Evolutionary conservation across 2,888 invertebrate genomes (phyloP).

Genomic region (Gastrophysa polygoni): DNA sequence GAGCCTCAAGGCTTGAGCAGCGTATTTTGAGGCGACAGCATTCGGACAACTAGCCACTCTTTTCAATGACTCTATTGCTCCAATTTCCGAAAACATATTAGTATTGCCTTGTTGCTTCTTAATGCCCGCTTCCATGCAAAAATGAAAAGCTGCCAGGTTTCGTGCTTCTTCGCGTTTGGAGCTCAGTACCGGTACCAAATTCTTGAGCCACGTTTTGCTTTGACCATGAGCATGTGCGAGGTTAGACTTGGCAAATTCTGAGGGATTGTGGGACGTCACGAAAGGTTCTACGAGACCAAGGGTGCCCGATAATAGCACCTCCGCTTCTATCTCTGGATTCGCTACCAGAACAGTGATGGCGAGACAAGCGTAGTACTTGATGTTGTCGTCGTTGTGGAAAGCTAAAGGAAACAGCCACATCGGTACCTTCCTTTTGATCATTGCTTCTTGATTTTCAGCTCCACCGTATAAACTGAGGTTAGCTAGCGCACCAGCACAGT

Average conservation of each 20-base stretch:
- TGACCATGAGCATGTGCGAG: slow-evolving; percentile 94
- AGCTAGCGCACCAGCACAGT: slow-evolving; percentile 96
- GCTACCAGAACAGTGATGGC: slow-evolving; percentile 96
- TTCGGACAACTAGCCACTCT: slow-evolving; percentile 97
- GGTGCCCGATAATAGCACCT: slow-evolving; percentile 95
- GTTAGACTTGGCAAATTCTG: slow-evolving; percentile 91
- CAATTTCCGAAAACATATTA: slow-evolving; percentile 90
- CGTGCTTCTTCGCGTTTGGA: slow-evolving; percentile 96
- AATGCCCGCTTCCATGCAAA: slow-evolving; percentile 99
- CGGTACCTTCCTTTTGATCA: slow-evolving; percentile 93
- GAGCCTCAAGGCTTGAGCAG: slow-evolving; percentile 86
- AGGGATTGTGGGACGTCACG: slow-evolving; percentile 91
- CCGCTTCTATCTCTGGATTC: slow-evolving; percentile 97
- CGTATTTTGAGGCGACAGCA: slow-evolving; percentile 96
- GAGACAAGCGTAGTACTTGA: slow-evolving; percentile 97
- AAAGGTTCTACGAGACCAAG: slow-evolving; percentile 96
- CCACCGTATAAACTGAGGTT: slow-evolving; percentile 97
- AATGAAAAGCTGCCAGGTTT: slow-evolving; percentile 96
- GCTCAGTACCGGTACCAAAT: slow-evolving; percentile 91
- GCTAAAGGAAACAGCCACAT: slow-evolving; percentile 98
- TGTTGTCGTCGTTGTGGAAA: slow-evolving; percentile 95
- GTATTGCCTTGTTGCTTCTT: slow-evolving; percentile 93
- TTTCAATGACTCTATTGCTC: slow-evolving; percentile 93
- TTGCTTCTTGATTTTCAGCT: slow-evolving; percentile 94
- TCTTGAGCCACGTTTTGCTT: slow-evolving; percentile 91